phyloP scores from a whole-genome alignment of 2,113 vertebrate species.

The Tetraodon nigroviridis region DNA sequence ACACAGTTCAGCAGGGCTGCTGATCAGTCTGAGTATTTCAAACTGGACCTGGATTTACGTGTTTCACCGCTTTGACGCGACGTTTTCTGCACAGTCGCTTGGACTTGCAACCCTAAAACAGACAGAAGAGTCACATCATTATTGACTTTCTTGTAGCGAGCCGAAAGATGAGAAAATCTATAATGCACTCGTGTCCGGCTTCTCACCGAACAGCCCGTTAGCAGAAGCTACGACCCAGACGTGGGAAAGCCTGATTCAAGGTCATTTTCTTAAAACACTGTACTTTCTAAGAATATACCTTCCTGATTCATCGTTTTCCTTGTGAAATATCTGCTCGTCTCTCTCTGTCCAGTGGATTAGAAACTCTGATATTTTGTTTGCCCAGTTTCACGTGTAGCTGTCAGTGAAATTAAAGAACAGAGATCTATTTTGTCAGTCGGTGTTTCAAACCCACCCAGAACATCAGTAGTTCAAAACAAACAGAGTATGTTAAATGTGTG shows the following conservation, averaged over 20 bases:
- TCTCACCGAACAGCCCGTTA: background rate
- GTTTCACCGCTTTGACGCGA: background rate
- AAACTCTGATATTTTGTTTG: background rate
- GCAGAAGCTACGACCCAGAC: background rate
- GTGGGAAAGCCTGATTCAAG: background rate
- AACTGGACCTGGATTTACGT: too few species aligned
- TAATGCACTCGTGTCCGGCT: background rate
- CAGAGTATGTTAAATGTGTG: too few species aligned
- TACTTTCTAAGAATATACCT: background rate
- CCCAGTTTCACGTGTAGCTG: slow-evolving; percentile 31
- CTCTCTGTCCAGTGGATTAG: slow-evolving; percentile 20
- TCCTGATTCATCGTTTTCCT: slow-evolving; percentile 4
- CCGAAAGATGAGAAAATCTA: background rate
- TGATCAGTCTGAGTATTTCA: too few species aligned
- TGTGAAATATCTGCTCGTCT: slow-evolving; percentile 5
- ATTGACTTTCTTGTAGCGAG: background rate
- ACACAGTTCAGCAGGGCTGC: too few species aligned
- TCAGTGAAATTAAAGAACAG: background rate
- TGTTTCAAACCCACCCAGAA: background rate
- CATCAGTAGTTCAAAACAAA: background rate
- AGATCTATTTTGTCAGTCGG: background rate
- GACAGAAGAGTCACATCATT: background rate
- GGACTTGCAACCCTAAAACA: background rate
- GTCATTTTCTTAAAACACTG: background rate
- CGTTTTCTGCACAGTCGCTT: background rate